Percentiles rank a stretch among this genome's conserved stretches.
phyloP scores from a whole-genome alignment of 2,113 vertebrate genomes.

The Climacteris rufus region DNA sequence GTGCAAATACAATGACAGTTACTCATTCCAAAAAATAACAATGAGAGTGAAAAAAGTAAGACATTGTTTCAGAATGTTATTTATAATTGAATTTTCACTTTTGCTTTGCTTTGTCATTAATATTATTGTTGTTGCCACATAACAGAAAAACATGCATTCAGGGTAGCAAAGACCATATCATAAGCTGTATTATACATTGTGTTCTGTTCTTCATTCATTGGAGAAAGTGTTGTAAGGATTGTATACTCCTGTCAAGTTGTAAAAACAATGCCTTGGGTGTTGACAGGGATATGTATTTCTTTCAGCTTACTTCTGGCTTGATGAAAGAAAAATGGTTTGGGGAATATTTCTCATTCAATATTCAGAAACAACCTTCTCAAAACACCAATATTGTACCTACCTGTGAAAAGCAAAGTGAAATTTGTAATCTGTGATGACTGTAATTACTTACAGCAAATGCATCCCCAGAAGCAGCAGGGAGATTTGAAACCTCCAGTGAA shows the following conservation, averaged over 20 bases:
- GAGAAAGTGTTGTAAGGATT: background rate
- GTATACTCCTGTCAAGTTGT: background rate
- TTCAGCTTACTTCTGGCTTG: background rate
- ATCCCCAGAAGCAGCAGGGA: background rate
- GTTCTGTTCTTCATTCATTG: background rate
- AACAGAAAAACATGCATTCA: background rate
- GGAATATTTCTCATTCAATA: slow-evolving; percentile 30
- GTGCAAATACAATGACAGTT: background rate
- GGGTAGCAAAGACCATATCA: background rate
- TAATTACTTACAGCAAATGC: background rate
- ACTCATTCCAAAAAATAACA: background rate
- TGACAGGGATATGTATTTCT: background rate
- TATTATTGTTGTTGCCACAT: background rate
- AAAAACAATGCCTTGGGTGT: background rate
- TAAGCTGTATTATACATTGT: background rate
- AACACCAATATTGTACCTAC: background rate
- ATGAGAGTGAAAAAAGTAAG: background rate
- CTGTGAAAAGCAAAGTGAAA: slow-evolving; percentile 34
- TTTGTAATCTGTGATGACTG: background rate
- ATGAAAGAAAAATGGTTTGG: background rate
- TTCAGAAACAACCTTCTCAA: background rate
- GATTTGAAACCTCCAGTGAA: background rate
- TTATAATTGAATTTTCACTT: background rate
- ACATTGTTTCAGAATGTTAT: background rate
- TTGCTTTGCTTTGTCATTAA: background rate